Percentiles rank a stretch among this genome's conserved stretches.
Conservation (phyloP, 1,140 invertebrate genomes). For the Berghia stephanieae region DNA sequence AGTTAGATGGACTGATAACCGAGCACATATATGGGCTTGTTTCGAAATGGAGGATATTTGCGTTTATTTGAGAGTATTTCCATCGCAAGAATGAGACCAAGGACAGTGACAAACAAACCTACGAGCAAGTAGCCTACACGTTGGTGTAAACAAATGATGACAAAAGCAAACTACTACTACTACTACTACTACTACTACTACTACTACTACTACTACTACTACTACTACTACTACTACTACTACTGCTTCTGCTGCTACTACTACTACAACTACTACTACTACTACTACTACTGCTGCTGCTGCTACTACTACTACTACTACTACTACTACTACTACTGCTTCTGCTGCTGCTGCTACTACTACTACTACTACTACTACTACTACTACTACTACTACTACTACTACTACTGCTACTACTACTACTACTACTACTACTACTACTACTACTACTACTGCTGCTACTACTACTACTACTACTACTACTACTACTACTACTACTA, state of each 20-base stretch:
- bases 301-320: constrained; percentile 8
- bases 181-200: not conserved
- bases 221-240: constrained; percentile 6
- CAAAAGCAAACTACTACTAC: not conserved
- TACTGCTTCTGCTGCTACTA: no score
- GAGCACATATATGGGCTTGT: no score
- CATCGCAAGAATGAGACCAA: no score
- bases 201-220: not conserved
- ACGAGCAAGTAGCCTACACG: no score
- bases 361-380: not conserved
- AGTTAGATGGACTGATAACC: no score
- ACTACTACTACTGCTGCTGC: constrained; percentile 8
- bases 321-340: no score
- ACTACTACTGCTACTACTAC: not conserved
- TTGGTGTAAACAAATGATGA: no score
- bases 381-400: not conserved
- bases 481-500: constrained; percentile 11
- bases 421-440: not conserved
- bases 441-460: not conserved
- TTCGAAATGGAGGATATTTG: no score
- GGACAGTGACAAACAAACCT: no score
- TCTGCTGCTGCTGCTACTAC: no score
- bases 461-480: constrained; percentile 9
- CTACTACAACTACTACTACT: no score
- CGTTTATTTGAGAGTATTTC: no score